phyloP scores from a whole-genome alignment of 2,113 vertebrate genomes.

The Acanthochromis polyacanthus region DNA sequence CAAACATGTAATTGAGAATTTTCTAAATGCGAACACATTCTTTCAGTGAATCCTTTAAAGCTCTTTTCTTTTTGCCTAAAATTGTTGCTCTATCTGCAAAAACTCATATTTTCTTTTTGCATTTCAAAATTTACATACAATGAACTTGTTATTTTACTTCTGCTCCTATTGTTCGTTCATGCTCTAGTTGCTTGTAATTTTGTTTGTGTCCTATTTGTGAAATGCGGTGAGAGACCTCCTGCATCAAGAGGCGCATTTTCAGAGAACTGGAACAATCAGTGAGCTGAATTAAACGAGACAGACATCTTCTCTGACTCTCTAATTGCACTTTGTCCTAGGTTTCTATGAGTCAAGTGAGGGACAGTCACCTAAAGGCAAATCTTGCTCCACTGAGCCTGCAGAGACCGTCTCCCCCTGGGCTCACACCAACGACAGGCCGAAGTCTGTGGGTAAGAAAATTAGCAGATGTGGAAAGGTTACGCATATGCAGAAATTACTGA shows the following conservation, averaged over 20 bases:
- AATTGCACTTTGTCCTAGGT: slow-evolving; percentile 71
- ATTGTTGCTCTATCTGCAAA: not conserved
- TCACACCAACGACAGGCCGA: slow-evolving; percentile 87
- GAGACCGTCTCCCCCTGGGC: slow-evolving; percentile 79
- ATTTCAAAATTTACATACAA: slow-evolving; percentile 3
- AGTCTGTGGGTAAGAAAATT: slow-evolving; percentile 88
- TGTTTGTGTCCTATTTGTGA: slow-evolving; percentile 34
- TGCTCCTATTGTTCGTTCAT: slow-evolving; percentile 20
- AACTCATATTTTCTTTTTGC: not conserved
- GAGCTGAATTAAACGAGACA: slow-evolving; percentile 21
- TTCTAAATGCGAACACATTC: slow-evolving; percentile 19
- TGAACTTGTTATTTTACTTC: slow-evolving; percentile 20
- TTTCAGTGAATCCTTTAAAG: not conserved
- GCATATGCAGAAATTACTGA: not conserved
- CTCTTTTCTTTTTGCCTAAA: not conserved
- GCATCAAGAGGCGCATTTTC: slow-evolving; percentile 17
- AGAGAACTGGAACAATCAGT: slow-evolving; percentile 16
- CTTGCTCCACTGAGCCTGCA: slow-evolving; percentile 80
- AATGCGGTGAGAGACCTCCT: slow-evolving; percentile 3
- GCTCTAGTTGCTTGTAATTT: slow-evolving; percentile 37
- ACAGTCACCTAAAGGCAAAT: slow-evolving; percentile 83
- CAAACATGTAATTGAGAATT: slow-evolving; percentile 8
- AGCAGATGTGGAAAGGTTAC: not conserved
- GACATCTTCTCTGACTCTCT: slow-evolving; percentile 1
- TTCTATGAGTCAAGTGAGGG: slow-evolving; percentile 88